Conservation (phyloP, 1,140 invertebrate species). For the Drosophila jambulina region DNA sequence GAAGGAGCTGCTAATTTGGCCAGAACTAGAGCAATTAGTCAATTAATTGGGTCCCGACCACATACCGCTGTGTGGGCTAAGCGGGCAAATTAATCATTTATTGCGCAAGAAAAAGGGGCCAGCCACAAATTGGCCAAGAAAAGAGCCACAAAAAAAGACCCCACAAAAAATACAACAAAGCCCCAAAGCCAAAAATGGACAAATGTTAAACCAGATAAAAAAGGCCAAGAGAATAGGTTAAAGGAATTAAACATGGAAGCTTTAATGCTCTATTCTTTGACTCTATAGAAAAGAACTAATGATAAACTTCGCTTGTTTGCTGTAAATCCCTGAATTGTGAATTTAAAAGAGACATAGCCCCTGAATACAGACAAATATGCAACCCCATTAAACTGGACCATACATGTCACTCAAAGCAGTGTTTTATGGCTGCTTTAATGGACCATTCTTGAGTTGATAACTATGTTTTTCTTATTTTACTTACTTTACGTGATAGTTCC, state of each 20-base stretch:
- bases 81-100: conserved; percentile 69
- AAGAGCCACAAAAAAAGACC: conserved; percentile 16
- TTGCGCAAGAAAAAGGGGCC: conserved; percentile 40
- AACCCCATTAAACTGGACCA: background rate
- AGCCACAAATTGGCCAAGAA: conserved; percentile 54
- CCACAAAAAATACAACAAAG: conserved; percentile 6
- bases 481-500: background rate
- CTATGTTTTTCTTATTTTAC: background rate
- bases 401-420: background rate
- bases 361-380: background rate
- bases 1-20: conserved; percentile 38
- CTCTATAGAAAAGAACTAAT: background rate
- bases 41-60: conserved; percentile 35
- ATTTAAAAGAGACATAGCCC: no score
- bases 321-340: background rate
- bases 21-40: conserved; percentile 66
- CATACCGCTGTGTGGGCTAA: conserved; percentile 65
- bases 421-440: background rate
- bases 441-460: background rate
- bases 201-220: background rate
- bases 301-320: background rate
- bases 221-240: background rate
- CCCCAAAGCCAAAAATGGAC: conserved; percentile 17
- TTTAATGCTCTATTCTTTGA: conserved; percentile 1
- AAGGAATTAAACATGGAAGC: background rate